Evolutionary conservation across 2,888 invertebrate genomes (phyloP).

Genomic region (Rhingia campestris): DNA sequence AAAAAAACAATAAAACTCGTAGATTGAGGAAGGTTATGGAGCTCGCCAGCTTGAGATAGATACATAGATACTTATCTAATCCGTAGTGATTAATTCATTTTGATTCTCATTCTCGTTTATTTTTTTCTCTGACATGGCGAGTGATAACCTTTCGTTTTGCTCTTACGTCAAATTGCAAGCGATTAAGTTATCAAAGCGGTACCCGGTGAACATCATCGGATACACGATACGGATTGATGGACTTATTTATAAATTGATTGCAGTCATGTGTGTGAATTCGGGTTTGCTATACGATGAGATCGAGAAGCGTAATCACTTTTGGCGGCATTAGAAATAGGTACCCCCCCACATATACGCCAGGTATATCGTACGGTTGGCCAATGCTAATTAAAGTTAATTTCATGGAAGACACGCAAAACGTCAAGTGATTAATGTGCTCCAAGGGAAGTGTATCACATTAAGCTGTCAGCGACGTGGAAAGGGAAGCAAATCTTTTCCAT

Average conservation of each 20-base stretch:
- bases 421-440: constrained; percentile 33
- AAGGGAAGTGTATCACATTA: constrained; percentile 37
- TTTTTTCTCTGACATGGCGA: neutral
- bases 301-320: constrained; percentile 7
- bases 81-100: constrained; percentile 33
- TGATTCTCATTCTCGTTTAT: constrained; percentile 10
- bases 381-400: constrained; percentile 53
- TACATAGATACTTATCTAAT: constrained; percentile 37
- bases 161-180: constrained; percentile 13
- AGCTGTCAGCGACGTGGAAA: constrained; percentile 8
- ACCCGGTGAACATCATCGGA: neutral
- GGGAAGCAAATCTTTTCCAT: neutral
- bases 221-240: constrained; percentile 15
- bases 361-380: neutral
- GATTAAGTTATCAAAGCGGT: constrained; percentile 42
- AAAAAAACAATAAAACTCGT: neutral
- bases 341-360: constrained; percentile 3
- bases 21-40: constrained; percentile 48
- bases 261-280: constrained; percentile 7
- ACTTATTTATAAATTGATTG: constrained; percentile 33
- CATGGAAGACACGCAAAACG: constrained; percentile 25
- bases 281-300: neutral
- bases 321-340: neutral
- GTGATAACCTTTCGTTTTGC: constrained; percentile 14
- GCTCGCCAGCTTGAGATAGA: constrained; percentile 9